phyloP scores from a whole-genome alignment of 2,113 vertebrate genomes.

The Hippocampus abdominalis region DNA sequence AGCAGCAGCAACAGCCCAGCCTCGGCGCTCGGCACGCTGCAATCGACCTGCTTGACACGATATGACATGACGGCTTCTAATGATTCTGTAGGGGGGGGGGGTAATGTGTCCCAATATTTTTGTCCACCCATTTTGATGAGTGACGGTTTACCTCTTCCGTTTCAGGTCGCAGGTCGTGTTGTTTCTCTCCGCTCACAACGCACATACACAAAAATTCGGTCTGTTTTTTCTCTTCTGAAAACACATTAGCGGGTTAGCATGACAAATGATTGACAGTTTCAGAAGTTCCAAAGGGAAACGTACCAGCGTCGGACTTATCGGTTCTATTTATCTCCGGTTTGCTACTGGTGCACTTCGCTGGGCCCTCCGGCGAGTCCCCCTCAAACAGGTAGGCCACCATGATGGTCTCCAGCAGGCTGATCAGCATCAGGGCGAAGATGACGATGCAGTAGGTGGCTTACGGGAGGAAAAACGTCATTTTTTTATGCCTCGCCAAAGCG shows the following conservation, averaged over 20 bases:
- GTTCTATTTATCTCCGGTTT: neutral
- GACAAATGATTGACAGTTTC: neutral
- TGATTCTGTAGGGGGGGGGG: neutral
- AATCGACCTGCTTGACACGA: slow-evolving; percentile 31
- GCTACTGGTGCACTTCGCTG: neutral
- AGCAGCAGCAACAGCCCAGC: slow-evolving; percentile 42
- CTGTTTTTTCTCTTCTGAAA: slow-evolving; percentile 37
- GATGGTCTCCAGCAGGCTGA: slow-evolving; percentile 72
- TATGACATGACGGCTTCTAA: neutral
- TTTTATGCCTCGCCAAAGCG: too few relatives aligned
- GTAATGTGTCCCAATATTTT: neutral
- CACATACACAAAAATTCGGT: slow-evolving; percentile 14
- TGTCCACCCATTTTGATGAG: neutral
- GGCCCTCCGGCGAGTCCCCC: neutral
- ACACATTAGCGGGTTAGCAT: neutral
- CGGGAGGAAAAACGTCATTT: neutral
- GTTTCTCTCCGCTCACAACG: slow-evolving; percentile 10
- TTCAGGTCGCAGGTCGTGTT: slow-evolving; percentile 29
- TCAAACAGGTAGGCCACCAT: too few relatives aligned
- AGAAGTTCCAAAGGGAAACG: neutral
- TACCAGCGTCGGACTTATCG: slow-evolving; percentile 17
- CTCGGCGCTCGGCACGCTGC: slow-evolving; percentile 20
- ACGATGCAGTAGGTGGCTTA: slow-evolving; percentile 57
- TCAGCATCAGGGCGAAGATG: slow-evolving; percentile 72
- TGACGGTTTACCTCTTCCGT: slow-evolving; percentile 34